Conservation (phyloP, 2,888 invertebrate species). For the Thecophora atra region DNA sequence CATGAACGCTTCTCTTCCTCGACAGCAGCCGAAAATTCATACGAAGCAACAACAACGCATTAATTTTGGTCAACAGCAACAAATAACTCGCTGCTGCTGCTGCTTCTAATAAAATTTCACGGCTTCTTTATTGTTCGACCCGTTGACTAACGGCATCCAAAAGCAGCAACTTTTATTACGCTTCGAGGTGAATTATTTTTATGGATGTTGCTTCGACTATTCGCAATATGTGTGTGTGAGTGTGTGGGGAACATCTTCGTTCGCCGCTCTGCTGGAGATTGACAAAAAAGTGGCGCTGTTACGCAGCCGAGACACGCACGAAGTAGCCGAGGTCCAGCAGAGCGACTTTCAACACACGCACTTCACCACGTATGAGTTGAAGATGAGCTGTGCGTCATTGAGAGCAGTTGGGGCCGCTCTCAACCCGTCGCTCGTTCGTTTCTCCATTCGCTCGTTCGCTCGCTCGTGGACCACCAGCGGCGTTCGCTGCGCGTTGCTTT, state of each 20-base stretch:
- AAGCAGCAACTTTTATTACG: slow-evolving; percentile 57
- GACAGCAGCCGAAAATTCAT: too few species aligned
- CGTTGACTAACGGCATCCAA: neutral
- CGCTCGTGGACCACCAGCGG: slow-evolving; percentile 44
- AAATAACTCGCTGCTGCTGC: neutral
- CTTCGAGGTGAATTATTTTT: slow-evolving; percentile 60
- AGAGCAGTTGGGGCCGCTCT: too few species aligned
- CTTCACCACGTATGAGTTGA: neutral
- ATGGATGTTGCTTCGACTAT: slow-evolving; percentile 57
- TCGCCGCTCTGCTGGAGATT: neutral
- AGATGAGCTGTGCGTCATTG: neutral
- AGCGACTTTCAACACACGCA: slow-evolving; percentile 51
- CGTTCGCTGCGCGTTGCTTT: slow-evolving; percentile 47
- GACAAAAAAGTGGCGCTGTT: neutral
- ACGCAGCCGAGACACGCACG: neutral
- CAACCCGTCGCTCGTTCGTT: slow-evolving; percentile 42
- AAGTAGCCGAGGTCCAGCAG: slow-evolving; percentile 19
- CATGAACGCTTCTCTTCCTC: too few species aligned
- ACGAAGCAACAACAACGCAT: neutral
- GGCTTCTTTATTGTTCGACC: slow-evolving; percentile 20
- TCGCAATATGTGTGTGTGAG: slow-evolving; percentile 30
- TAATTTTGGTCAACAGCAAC: slow-evolving; percentile 8
- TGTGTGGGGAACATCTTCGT: slow-evolving; percentile 1
- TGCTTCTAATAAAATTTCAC: neutral
- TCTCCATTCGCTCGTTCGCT: slow-evolving; percentile 40